phyloP scores from a whole-genome alignment of 2,888 invertebrate species.

The Callimorpha dominula region DNA sequence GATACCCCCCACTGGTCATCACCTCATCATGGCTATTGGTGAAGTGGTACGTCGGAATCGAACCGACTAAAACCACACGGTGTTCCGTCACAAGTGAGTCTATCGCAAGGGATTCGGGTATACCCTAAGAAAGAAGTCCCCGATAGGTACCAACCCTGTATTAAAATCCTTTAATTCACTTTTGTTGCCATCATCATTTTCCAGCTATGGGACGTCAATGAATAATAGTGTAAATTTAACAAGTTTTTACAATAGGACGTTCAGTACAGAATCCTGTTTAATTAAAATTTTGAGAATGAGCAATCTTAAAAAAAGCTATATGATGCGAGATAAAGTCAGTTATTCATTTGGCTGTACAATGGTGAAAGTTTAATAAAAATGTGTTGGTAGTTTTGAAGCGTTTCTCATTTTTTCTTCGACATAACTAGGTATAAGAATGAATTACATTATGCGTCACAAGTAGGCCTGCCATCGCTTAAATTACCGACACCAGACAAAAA shows the following conservation, averaged over 20 bases:
- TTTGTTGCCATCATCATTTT: neutral
- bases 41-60: too few species aligned
- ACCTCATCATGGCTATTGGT: too few species aligned
- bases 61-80: too few species aligned
- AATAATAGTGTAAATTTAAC: neutral
- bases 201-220: neutral
- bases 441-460: too few species aligned
- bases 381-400: neutral
- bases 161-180: neutral
- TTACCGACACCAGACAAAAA: too few species aligned
- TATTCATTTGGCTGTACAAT: neutral
- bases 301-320: neutral
- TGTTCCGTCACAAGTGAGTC: too few species aligned
- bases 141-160: too few species aligned
- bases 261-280: neutral
- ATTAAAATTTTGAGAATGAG: neutral
- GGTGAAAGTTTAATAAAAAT: constrained; percentile 3
- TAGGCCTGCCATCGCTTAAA: too few species aligned
- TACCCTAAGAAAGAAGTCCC: too few species aligned
- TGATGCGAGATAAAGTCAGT: neutral
- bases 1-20: too few species aligned
- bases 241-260: neutral
- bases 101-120: too few species aligned
- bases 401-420: neutral
- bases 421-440: neutral